Percentiles rank a stretch among this genome's conserved stretches.
phyloP scores from a whole-genome alignment of 2,888 invertebrate species.

The Flexamia atlantica region DNA sequence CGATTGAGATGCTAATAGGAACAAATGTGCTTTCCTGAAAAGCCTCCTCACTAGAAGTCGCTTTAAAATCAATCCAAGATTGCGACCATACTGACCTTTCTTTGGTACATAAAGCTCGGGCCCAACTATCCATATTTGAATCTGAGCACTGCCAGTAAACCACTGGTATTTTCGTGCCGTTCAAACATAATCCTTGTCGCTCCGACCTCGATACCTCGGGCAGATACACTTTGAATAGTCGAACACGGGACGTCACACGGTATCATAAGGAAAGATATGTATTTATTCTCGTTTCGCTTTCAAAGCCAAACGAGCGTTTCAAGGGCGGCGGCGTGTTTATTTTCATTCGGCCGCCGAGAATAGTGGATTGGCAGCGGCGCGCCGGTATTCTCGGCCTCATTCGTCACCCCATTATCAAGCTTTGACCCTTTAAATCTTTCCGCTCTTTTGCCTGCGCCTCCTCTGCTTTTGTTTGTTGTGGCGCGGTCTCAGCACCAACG shows the following conservation, averaged over 20 bases:
- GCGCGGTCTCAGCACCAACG: not conserved
- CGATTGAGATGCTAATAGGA: too few species aligned
- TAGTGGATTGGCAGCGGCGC: conserved; percentile 37
- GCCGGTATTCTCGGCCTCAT: conserved; percentile 30
- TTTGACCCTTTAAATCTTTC: conserved; percentile 49
- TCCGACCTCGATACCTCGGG: too few species aligned
- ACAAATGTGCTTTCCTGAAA: too few species aligned
- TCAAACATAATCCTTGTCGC: too few species aligned
- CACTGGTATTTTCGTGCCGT: too few species aligned
- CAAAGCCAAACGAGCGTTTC: not conserved
- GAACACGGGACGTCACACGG: not conserved
- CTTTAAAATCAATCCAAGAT: too few species aligned
- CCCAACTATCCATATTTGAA: too few species aligned
- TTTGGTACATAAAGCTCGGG: too few species aligned
- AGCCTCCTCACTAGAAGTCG: too few species aligned
- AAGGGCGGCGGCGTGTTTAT: conserved; percentile 51
- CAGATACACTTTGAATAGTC: too few species aligned
- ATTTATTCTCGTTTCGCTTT: conserved; percentile 24
- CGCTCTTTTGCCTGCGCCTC: conserved; percentile 29
- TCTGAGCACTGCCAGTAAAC: too few species aligned
- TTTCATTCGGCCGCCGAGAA: conserved; percentile 42
- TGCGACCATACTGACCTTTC: too few species aligned
- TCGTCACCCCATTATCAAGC: conserved; percentile 48
- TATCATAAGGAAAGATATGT: not conserved
- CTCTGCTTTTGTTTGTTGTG: conserved; percentile 15